A percentile compares a stretch with the other conserved stretches of the same genome.
Evolutionary conservation across 2,888 invertebrate genomes (phyloP).

Genomic region (Andrena dorsata): DNA sequence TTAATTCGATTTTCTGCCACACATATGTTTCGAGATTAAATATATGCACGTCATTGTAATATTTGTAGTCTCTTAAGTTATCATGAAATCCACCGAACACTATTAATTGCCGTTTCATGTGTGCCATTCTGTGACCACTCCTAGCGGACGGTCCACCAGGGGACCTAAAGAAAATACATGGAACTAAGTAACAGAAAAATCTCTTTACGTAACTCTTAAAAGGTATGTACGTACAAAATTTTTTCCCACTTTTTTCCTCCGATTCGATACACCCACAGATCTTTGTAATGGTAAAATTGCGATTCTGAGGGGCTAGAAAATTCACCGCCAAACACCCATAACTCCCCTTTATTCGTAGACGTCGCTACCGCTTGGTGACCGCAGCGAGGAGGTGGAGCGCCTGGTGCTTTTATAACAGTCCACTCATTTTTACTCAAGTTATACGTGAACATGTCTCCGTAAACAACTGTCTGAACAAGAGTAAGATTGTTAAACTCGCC

Average conservation of each 20-base stretch:
- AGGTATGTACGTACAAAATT: conserved; percentile 83
- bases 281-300: conserved; percentile 97
- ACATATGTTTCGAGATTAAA: conserved; percentile 92
- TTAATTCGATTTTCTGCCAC: conserved; percentile 90
- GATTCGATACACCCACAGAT: conserved; percentile 94
- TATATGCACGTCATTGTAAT: conserved; percentile 94
- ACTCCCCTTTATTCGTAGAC: conserved; percentile 90
- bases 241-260: conserved; percentile 94
- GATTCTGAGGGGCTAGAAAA: conserved; percentile 95
- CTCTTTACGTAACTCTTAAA: neutral
- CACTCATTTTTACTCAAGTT: conserved; percentile 93
- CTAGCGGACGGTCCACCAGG: conserved; percentile 93
- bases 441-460: conserved; percentile 94
- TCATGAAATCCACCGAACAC: conserved; percentile 97
- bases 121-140: conserved; percentile 95
- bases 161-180: conserved; percentile 83
- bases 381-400: conserved; percentile 95
- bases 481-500: neutral
- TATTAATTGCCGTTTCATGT: conserved; percentile 91
- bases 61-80: conserved; percentile 93
- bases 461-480: conserved; percentile 90
- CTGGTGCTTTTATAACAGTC: conserved; percentile 92
- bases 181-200: neutral
- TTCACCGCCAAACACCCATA: conserved; percentile 96
- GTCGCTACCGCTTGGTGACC: conserved; percentile 94